Conservation (phyloP, 2,113 vertebrate species). For the Aphyosemion australe region DNA sequence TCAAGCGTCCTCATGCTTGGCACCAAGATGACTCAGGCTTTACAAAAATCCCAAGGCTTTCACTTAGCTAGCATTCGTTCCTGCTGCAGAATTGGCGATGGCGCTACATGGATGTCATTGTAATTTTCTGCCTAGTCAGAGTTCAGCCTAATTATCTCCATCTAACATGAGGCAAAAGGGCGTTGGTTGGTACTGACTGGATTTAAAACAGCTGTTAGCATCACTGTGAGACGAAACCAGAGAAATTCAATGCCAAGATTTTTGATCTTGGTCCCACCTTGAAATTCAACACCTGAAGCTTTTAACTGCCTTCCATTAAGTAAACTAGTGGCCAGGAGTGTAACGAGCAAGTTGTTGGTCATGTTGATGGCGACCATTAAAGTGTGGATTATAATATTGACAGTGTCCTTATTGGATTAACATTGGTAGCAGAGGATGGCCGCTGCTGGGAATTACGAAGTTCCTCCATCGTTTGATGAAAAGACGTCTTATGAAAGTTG, state of each 20-base stretch:
- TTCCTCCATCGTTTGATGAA: too few relatives aligned
- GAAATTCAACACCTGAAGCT: neutral
- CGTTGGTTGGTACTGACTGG: conserved; percentile 25
- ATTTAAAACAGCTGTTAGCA: conserved; percentile 5
- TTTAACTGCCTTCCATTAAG: too few relatives aligned
- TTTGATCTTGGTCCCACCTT: neutral
- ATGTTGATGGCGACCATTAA: too few relatives aligned
- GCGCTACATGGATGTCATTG: neutral
- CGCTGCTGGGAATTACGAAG: too few relatives aligned
- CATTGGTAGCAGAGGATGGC: too few relatives aligned
- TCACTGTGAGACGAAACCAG: conserved; percentile 33
- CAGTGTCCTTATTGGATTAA: too few relatives aligned
- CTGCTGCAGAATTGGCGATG: neutral
- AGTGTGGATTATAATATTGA: too few relatives aligned
- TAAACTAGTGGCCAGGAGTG: too few relatives aligned
- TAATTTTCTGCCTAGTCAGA: conserved; percentile 5
- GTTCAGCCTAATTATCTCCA: neutral
- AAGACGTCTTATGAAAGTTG: too few relatives aligned
- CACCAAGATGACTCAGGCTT: neutral
- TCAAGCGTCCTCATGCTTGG: neutral
- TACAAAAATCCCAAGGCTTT: neutral
- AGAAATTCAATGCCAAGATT: conserved; percentile 3
- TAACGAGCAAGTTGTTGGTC: too few relatives aligned
- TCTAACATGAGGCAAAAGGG: conserved; percentile 19
- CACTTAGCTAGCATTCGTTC: neutral